Base-by-base conservation (phyloP, 64 coral and sea anemone species). In the Stylophora pistillata region DNA sequence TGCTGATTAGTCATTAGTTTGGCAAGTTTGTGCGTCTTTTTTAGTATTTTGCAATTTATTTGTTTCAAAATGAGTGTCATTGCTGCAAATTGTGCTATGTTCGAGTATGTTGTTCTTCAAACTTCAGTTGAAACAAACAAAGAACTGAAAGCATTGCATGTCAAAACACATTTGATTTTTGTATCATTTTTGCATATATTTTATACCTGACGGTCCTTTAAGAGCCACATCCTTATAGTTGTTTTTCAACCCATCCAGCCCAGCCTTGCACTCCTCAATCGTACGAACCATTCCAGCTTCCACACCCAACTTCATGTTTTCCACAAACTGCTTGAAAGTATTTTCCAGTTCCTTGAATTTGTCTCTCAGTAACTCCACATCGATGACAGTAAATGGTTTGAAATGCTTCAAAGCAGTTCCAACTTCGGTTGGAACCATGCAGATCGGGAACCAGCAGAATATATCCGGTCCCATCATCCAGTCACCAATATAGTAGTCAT, bases 381-480 rank as follows among this genome's bases (percentile, higher is more conserved):
- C 91, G 9, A 64, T 25, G 23, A 80, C 73, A 52, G 23, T 93
- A 15, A 82, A 89, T 12, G 90, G 87, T 26, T 96, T 72, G 55
- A 96, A 96, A 73, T 92, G 90, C 33, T 17, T 52, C 4, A 93
- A 65, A 1, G 86, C 53, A 37, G 69, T 14, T 7, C 59, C 47
- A 5, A 93, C 69, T 29, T 93, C 91, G 75, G 53, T 70, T 0
- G 64, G 85, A 21, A 85, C 25, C 18, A 74, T 37, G 30, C 91
- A 92, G 18, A 93, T 93, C 7, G 94, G 90, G n/a, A 66, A 29
- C 94, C 94, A 96, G 32, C 94, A 92, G 55, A 96, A 96, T 0
- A 93, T 86, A 70, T 96, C 90, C 0, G 90, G 79, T 7, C 94
- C 94, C n/a, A 96, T 73, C 66, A 96, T 78, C 83, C 91, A 96